A percentile compares a stretch with the other conserved stretches of the same genome.
Evolutionary conservation across 2,888 invertebrate species (phyloP).

Genomic region (Aphelenchoides bicaudatus): DNA sequence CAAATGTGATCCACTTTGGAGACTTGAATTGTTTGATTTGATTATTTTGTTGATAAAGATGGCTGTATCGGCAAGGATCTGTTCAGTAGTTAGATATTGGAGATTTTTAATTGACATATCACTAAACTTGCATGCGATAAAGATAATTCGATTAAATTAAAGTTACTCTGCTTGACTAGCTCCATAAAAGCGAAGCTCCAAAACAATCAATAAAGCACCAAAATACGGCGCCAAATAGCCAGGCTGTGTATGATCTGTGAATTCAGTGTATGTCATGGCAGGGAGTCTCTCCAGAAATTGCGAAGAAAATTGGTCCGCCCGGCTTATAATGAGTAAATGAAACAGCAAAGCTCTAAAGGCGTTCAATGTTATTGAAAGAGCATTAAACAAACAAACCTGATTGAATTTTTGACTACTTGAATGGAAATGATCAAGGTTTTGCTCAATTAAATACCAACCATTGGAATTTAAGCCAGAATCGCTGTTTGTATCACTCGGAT

Average conservation of each 20-base stretch:
- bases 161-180: neutral
- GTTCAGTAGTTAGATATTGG: conserved; percentile 20
- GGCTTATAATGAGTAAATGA: neutral
- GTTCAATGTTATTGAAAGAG: no score
- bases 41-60: conserved; percentile 20
- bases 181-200: conserved; percentile 7
- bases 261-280: conserved; percentile 11
- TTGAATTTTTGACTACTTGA: conserved; percentile 1
- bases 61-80: conserved; percentile 23
- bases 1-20: conserved; percentile 26
- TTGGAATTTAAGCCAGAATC: neutral
- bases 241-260: conserved; percentile 4
- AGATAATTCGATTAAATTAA: conserved; percentile 1
- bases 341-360: neutral
- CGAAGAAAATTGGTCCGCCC: conserved; percentile 10
- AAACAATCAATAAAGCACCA: neutral
- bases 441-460: conserved; percentile 13
- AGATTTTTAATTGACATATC: conserved; percentile 19
- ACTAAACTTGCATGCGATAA: no score
- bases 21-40: conserved; percentile 6
- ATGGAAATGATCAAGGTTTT: neutral
- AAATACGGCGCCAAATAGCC: neutral
- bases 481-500: neutral
- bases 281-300: neutral
- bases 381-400: no score